phyloP scores from a whole-genome alignment of 2,888 invertebrate species.

The Leistus spinibarbis region DNA sequence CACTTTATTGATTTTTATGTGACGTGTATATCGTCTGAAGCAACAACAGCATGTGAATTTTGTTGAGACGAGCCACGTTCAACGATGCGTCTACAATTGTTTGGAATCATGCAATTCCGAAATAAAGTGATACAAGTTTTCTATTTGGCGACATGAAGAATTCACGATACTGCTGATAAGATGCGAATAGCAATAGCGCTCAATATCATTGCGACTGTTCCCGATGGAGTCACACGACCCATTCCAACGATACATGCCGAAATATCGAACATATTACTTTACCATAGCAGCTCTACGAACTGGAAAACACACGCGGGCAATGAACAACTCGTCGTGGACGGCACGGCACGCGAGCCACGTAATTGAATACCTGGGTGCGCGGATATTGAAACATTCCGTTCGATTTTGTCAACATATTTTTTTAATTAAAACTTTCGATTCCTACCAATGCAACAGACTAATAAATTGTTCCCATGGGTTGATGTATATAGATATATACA shows the following conservation, averaged over 20 bases:
- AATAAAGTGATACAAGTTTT: slow-evolving; percentile 48
- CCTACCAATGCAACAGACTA: background rate
- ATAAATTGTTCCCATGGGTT: background rate
- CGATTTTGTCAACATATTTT: slow-evolving; percentile 23
- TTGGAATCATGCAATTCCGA: slow-evolving; percentile 48
- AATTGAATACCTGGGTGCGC: slow-evolving; percentile 15
- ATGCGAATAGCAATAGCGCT: slow-evolving; percentile 52
- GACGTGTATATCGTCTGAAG: background rate
- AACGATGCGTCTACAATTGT: slow-evolving; percentile 40
- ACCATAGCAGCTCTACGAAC: background rate
- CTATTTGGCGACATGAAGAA: slow-evolving; percentile 52
- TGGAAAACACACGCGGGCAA: background rate
- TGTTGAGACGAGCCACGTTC: background rate
- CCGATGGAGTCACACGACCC: slow-evolving; percentile 19
- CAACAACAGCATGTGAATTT: background rate
- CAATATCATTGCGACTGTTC: slow-evolving; percentile 46
- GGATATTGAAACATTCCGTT: slow-evolving; percentile 10
- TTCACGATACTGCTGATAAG: slow-evolving; percentile 54
- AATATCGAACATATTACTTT: background rate
- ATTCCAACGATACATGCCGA: background rate
- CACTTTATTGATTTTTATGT: background rate
- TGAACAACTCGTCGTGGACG: background rate
- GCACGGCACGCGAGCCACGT: slow-evolving; percentile 4
- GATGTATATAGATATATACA: too few relatives aligned
- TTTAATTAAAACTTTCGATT: slow-evolving; percentile 25